Conservation (phyloP, 35 echinoderm and acorn worm genomes). For the Eucidaris tribuloides region DNA sequence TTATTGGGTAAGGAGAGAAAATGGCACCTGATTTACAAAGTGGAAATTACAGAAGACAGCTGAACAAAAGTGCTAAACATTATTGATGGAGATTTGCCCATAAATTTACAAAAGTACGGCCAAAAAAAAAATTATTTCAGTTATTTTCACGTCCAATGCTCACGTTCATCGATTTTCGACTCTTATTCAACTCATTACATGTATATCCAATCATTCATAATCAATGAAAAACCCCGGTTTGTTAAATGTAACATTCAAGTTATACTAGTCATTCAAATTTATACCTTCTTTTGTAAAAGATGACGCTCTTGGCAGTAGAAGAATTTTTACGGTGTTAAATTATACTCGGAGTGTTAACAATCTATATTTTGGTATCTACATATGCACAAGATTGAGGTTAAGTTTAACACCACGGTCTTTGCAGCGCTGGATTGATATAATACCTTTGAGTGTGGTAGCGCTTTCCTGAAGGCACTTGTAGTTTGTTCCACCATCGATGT, state of each 20-base stretch:
- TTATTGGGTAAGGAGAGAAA: background rate
- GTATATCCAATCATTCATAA: too few species aligned
- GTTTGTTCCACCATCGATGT: constrained; percentile 57
- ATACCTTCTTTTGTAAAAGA: background rate
- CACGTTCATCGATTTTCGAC: too few species aligned
- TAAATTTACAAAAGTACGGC: background rate
- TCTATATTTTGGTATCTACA: too few species aligned
- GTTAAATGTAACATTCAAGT: too few species aligned
- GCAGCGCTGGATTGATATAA: background rate
- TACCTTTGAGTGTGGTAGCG: constrained; percentile 68
- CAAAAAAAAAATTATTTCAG: too few species aligned
- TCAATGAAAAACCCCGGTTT: too few species aligned
- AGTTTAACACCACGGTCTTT: background rate
- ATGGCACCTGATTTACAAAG: background rate
- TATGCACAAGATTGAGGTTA: background rate
- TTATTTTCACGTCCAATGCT: too few species aligned
- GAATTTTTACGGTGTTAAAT: background rate
- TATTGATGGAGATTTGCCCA: background rate
- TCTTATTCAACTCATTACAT: too few species aligned
- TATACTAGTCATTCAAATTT: too few species aligned
- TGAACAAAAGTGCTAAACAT: background rate
- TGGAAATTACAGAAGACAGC: background rate
- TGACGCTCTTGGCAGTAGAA: background rate
- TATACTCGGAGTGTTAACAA: background rate
- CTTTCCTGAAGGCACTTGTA: constrained; percentile 47